Base-by-base conservation (phyloP, 2,888 invertebrate genomes). In the Cistogaster globosa region DNA sequence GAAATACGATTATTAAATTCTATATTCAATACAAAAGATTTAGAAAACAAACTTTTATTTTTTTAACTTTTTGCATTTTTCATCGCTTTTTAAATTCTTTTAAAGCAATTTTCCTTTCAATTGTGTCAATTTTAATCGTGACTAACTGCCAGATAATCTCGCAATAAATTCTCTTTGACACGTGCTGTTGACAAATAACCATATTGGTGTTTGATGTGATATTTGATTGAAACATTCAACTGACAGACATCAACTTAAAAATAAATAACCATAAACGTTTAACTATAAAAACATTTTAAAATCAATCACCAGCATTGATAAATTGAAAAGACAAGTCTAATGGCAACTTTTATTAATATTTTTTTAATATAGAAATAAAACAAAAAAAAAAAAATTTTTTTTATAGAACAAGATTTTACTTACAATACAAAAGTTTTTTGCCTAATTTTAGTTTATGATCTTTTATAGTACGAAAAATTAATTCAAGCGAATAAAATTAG, bases 151-250 rank as follows among this genome's bases (percentile, higher is more conserved):
- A 71, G 69, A 76, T 71, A 82, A 82, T 57, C 63, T 48, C 38
- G 18, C 36, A 20, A 51, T 71, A 65, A 71, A 76, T 76, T 58
- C 51, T 42, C 36, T 65, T 76, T 71, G 76, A 82, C 82, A 76
- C 76, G 69, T 82, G 69, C 51, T 32, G 14, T 67, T 80, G 72
- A 74, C 74, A 80, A 80, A 80, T 80, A 60, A 60, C 80, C 80
- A 80, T 80, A 74, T 80, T 74, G 38, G 80, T 53, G 67, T 67
- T 60, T 38, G 6, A 12, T 20, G 51, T 53, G 42, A 32, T 72
- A 42, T 67, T 53, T 74, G 67, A 74, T 80, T 67, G 80, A 80
- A 72, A 38, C 53, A 67, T 74, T 68, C 36, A 45, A 53, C 45
- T 53, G 78, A 62, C 48, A 38, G 65, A 69, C 53, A 72, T 38